These are phyloP conservation scores for Adelphocoris suturalis DNA, from an alignment of 2,888 invertebrate species.

Conservation along the genomic window DNA sequence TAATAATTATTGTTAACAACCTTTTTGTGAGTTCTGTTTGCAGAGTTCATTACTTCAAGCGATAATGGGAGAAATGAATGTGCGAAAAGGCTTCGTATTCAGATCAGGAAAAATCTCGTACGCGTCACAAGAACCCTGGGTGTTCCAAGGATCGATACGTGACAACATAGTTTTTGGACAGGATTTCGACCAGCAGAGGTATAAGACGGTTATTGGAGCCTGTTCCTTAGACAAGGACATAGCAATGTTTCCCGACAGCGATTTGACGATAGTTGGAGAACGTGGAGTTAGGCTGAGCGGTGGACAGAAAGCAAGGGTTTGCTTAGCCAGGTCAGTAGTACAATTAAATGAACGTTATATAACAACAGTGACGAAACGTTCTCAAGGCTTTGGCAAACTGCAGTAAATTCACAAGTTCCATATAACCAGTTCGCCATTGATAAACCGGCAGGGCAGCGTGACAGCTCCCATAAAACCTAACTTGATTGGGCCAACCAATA, in stretches of 20 bases:
- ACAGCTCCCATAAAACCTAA: too few relatives aligned
- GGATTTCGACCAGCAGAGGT: constrained; percentile 85
- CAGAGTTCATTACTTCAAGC: constrained; percentile 85
- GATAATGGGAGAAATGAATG: constrained; percentile 88
- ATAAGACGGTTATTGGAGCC: constrained; percentile 84
- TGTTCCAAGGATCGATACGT: constrained; percentile 89
- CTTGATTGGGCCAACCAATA: too few relatives aligned
- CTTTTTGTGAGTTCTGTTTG: constrained; percentile 65
- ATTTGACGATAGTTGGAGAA: constrained; percentile 89
- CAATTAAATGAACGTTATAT: neutral
- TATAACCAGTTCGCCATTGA: too few relatives aligned
- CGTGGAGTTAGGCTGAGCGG: constrained; percentile 90
- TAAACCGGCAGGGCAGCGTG: too few relatives aligned
- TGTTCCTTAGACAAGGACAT: constrained; percentile 86
- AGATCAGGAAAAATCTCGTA: constrained; percentile 87
- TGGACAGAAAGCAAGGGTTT: constrained; percentile 90
- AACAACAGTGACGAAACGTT: too few relatives aligned
- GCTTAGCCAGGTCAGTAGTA: constrained; percentile 83
- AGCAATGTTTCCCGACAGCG: constrained; percentile 86
- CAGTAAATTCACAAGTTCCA: too few relatives aligned
- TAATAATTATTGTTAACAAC: too few relatives aligned
- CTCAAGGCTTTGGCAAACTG: too few relatives aligned
- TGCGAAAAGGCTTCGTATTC: constrained; percentile 83
- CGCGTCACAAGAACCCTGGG: constrained; percentile 93
- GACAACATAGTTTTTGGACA: constrained; percentile 96